Evolutionary conservation across 2,888 invertebrate species (phyloP).

Genomic region (Deilephila porcellus): DNA sequence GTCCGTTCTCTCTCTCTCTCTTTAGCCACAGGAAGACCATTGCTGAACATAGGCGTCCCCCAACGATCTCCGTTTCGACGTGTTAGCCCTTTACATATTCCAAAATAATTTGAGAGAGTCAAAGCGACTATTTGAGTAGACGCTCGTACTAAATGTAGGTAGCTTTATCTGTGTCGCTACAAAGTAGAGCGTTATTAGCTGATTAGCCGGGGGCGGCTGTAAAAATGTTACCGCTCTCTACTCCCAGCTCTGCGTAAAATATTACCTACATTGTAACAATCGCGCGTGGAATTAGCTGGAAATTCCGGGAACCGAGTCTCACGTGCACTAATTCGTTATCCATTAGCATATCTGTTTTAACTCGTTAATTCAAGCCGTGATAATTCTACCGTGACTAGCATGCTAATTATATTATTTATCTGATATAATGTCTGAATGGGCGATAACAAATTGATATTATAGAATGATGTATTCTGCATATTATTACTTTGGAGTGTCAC

Average conservation of each 20-base stretch:
- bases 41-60: too few relatives aligned
- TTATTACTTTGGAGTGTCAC: too few relatives aligned
- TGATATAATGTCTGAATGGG: not conserved
- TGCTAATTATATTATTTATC: not conserved
- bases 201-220: constrained; percentile 32
- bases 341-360: not conserved
- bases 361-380: not conserved
- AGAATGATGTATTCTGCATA: not conserved
- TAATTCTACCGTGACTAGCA: not conserved
- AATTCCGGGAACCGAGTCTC: not conserved
- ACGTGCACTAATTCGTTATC: not conserved
- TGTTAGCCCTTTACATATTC: too few relatives aligned
- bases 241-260: not conserved
- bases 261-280: not conserved
- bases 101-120: not conserved
- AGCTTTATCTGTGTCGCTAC: not conserved
- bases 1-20: too few relatives aligned
- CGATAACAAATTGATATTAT: not conserved
- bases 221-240: not conserved
- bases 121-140: not conserved
- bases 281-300: not conserved
- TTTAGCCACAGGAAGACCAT: too few relatives aligned
- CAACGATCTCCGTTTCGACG: too few relatives aligned
- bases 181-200: constrained; percentile 27
- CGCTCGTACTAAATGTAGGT: not conserved